Base-by-base conservation (phyloP, 1,140 invertebrate species). In the Pogonomyrmex barbatus region DNA sequence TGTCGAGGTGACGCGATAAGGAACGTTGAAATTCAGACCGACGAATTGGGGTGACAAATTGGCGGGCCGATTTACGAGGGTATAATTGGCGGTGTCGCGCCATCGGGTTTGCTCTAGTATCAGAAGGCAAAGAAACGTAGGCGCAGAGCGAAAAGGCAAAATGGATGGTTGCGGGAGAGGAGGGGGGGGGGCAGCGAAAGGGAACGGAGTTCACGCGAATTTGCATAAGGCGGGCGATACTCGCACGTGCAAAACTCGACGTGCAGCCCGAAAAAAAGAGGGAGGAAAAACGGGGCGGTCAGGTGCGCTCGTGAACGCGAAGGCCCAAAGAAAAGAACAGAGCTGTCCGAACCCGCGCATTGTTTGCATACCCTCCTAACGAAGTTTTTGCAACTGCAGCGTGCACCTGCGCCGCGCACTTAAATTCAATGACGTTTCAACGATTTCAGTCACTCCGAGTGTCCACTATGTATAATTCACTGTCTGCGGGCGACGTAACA, bases 151-250 rank as follows among this genome's bases (percentile, higher is more conserved):
- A 17, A 50, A 62, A 33, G 68, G 17, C 30, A 47, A 10, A 17
- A 58, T 70, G 42, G 30, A n/a, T 12, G 65, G 24, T 6, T 14
- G 65, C 24, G 67, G 39, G 36, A 36, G 8, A 67, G 39, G 12
- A 10, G 50, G 65, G 36, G 5, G 17, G 52, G 30, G 10, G 12
- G 24, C 24, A 30, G 30, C 4, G 17, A 50, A n/a, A 24, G 45
- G 30, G 56, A 5, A 78, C 77, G 56, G 58, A 79, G 77, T 85
- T 58, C 8, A 56, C 45, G 67, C 82, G 87, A 87, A 91, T 91
- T 91, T 91, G 85, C 90, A 90, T 85, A 88, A 91, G 88, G 82
- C 75, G 82, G 85, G 77, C 87, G 90, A 91, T 91, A 91, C 81
- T 68, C 50, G 65, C 76, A 84, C 82, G 81, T 83, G 81, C 68